These are phyloP conservation scores for Leptobrachium leishanense DNA, from an alignment of 2,113 vertebrate genomes.

Conservation along the genomic window DNA sequence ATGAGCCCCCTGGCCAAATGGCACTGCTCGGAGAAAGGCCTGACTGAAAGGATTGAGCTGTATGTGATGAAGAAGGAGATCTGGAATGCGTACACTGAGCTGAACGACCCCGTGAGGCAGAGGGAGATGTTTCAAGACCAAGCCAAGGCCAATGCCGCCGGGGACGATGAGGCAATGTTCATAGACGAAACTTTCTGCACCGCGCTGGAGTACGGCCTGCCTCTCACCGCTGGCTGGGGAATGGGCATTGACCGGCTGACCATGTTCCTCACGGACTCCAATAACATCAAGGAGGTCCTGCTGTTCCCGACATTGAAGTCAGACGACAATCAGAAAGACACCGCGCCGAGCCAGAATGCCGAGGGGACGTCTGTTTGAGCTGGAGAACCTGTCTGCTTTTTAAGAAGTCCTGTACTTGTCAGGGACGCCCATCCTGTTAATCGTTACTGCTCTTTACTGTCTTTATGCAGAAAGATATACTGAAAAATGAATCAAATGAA, in stretches of 20 bases:
- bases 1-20: constrained; percentile 98
- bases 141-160: constrained; percentile 71
- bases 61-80: constrained; percentile 98
- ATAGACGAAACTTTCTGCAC: too few species aligned
- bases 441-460: background rate
- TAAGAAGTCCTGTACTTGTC: background rate
- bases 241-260: too few species aligned
- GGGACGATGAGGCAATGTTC: too few species aligned
- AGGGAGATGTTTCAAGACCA: constrained; percentile 94
- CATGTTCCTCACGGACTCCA: too few species aligned
- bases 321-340: too few species aligned
- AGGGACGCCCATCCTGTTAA: background rate
- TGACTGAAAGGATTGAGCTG: constrained; percentile 97
- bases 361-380: constrained; percentile 38
- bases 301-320: too few species aligned
- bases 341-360: too few species aligned
- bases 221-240: constrained; percentile 85
- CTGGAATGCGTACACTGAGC: constrained; percentile 94
- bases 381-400: constrained; percentile 66
- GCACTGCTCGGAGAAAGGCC: constrained; percentile 84
- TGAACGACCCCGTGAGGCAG: constrained; percentile 90
- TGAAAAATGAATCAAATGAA: too few species aligned
- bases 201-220: constrained; percentile 87
- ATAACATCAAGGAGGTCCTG: too few species aligned
- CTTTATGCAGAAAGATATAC: constrained; percentile 17